Conservation (phyloP, 2,113 vertebrate genomes). For the Madoqua kirkii region DNA sequence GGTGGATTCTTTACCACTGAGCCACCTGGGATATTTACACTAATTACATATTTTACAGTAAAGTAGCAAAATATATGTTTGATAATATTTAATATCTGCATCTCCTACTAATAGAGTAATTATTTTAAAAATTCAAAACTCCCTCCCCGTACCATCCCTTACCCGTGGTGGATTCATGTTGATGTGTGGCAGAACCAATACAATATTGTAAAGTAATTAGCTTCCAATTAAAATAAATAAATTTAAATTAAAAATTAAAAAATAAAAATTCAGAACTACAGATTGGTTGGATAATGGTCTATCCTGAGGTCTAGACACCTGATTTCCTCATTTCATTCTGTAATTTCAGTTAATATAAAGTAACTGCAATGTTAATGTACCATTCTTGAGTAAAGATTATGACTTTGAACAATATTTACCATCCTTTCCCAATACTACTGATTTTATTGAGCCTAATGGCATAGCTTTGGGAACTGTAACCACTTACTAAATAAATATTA, state of each 20-base stretch:
- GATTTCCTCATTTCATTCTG: neutral
- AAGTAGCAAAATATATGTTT: neutral
- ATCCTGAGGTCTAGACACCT: neutral
- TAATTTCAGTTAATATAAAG: neutral
- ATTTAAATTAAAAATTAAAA: no score
- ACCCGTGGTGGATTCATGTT: no score
- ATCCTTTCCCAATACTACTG: neutral
- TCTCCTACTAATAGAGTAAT: neutral
- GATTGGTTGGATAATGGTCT: neutral
- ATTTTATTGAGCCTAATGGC: neutral
- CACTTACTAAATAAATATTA: constrained; percentile 61
- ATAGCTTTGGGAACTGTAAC: neutral
- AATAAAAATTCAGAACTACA: neutral
- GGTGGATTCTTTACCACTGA: neutral
- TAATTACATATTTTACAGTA: neutral
- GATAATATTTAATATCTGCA: neutral
- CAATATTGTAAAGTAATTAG: no score
- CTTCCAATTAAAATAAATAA: no score
- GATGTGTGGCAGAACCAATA: no score
- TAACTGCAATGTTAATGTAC: neutral
- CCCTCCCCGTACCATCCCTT: no score
- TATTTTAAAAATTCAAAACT: neutral
- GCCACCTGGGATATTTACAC: neutral
- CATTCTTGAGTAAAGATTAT: neutral
- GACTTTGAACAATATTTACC: neutral